Conservation (phyloP, 2,113 vertebrate species). For the Dunckerocampus dactyliophorus region DNA sequence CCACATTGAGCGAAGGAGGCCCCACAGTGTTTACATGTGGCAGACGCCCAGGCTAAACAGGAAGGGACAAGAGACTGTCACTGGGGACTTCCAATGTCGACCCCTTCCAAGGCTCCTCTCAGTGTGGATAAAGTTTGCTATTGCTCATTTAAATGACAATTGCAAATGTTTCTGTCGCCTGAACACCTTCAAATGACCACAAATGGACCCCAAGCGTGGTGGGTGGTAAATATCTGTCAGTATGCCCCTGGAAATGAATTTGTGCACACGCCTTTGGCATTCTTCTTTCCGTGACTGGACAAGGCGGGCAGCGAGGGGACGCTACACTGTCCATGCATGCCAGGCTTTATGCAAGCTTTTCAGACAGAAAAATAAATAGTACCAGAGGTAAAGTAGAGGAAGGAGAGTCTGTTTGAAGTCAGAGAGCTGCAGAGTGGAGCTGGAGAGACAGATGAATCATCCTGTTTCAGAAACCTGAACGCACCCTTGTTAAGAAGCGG, state of each 20-base stretch:
- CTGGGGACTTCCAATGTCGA: slow-evolving; percentile 49
- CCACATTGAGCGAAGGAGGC: slow-evolving; percentile 48
- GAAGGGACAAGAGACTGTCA: slow-evolving; percentile 85
- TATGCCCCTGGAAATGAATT: slow-evolving; percentile 1
- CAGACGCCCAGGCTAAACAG: slow-evolving; percentile 97
- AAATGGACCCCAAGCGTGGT: slow-evolving; percentile 1
- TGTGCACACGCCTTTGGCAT: not conserved
- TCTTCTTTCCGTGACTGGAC: slow-evolving; percentile 8
- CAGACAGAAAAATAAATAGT: slow-evolving; percentile 72
- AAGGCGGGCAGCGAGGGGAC: slow-evolving; percentile 23
- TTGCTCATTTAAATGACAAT: slow-evolving; percentile 28
- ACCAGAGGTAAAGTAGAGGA: slow-evolving; percentile 40
- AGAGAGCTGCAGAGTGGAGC: slow-evolving; percentile 40
- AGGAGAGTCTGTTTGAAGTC: slow-evolving; percentile 57
- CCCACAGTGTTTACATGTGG: slow-evolving; percentile 86
- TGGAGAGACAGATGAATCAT: slow-evolving; percentile 65
- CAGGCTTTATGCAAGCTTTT: slow-evolving; percentile 37
- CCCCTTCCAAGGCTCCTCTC: slow-evolving; percentile 25
- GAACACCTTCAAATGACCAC: slow-evolving; percentile 40
- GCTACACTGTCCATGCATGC: slow-evolving; percentile 44
- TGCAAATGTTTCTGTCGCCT: slow-evolving; percentile 20
- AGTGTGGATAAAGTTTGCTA: slow-evolving; percentile 19
- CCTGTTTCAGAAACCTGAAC: slow-evolving; percentile 67
- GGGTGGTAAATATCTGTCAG: slow-evolving; percentile 21
- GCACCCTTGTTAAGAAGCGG: slow-evolving; percentile 56